Evolutionary conservation across 2,888 invertebrate genomes (phyloP).

Genomic region (Myopa testacea): DNA sequence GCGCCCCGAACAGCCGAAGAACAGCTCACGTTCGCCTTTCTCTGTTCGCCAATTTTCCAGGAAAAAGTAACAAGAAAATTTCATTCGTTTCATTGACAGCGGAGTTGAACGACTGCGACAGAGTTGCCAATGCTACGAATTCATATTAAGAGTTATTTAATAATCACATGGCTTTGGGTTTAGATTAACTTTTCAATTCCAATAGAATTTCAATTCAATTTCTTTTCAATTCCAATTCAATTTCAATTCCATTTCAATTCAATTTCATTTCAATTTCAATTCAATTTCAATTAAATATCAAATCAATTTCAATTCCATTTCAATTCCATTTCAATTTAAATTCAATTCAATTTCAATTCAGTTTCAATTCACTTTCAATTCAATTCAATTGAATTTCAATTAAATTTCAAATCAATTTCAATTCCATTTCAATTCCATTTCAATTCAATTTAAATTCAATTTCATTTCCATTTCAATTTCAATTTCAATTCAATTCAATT

Average conservation of each 20-base stretch:
- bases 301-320: too few relatives aligned
- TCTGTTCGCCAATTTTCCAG: slow-evolving; percentile 63
- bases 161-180: too few relatives aligned
- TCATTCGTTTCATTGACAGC: slow-evolving; percentile 21
- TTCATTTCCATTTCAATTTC: neutral
- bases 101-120: slow-evolving; percentile 49
- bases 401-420: neutral
- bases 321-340: too few relatives aligned
- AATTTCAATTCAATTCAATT: neutral
- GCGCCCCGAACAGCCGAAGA: slow-evolving; percentile 15
- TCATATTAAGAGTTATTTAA: too few relatives aligned
- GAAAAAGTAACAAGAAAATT: slow-evolving; percentile 53
- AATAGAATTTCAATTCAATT: too few relatives aligned
- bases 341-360: too few relatives aligned
- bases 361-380: neutral
- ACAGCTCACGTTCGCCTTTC: slow-evolving; percentile 55
- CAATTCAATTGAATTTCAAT: neutral
- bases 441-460: too few relatives aligned
- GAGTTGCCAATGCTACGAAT: neutral
- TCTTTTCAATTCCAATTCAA: neutral
- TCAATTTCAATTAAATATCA: too few relatives aligned
- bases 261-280: too few relatives aligned
- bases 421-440: neutral
- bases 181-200: too few relatives aligned
- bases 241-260: neutral